Evolutionary conservation across 2,113 vertebrate species (phyloP), one percentile per base, ranked within the genome.

Genomic region (Typhlomys cinereus): DNA sequence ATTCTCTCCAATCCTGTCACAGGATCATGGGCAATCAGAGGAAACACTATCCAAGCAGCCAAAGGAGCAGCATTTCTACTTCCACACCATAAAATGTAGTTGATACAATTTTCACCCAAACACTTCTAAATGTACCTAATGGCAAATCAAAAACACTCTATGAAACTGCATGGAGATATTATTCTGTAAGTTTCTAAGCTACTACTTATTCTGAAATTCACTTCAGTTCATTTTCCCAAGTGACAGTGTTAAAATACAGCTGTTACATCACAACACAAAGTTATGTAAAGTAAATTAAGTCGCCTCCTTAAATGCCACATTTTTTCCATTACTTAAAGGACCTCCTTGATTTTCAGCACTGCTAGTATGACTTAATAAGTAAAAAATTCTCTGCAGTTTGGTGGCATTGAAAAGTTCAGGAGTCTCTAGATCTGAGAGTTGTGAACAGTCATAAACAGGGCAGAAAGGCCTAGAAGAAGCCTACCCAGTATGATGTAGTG

Each of bases 221-320:
- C 27, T 48, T 74, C 74, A 50, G 89, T 76, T 46, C 46, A 4
- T 52, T 87, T 78, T 25, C 57, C 41, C 71, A 82, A 87, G 14
- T 36, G 90, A 80, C 79, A 82, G 79, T 41, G 69, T 92, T 84
- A 89, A 92, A 86, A 92, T 17, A 83, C 66, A 89, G 75, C 86
- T 83, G 36, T 39, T 90, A 85, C 31, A 46, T 52, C 57, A 89
- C 61, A 73, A 88, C 21, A 64, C 69, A 84, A 92, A 79, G 54
- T 87, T 62, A 92, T 0, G 0, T 44, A 69, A 92, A 81, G 78
- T 91, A 89, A 91, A 88, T 92, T 64, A 81, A 94, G 27, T 18
- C 11, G 6, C 52, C 62, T 94, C 44, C 34, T 91, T 48, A 46
- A 89, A 93, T 67, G 80, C 10, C 80, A 90, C 29, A 54, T 76